Conservation (phyloP, 1,140 invertebrate species). For the Caenorhabditis remanei region DNA sequence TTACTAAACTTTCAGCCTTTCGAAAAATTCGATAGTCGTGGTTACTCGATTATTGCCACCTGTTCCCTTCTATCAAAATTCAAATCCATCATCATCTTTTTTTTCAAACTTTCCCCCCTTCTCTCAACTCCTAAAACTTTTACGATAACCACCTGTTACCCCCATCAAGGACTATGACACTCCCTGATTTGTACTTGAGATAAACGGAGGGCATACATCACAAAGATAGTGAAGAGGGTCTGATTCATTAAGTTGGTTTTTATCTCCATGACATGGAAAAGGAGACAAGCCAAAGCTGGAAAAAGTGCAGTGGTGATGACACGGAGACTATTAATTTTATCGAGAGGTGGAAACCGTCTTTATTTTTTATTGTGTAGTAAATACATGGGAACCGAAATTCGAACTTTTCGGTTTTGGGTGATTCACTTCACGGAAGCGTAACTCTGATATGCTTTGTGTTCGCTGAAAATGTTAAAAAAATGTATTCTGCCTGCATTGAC, state of each 20-base stretch:
- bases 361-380: background rate
- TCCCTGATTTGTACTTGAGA: too few species aligned
- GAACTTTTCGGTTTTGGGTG: too few species aligned
- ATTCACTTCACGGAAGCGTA: background rate
- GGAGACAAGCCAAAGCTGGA: too few species aligned
- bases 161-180: background rate
- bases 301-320: too few species aligned
- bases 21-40: too few species aligned
- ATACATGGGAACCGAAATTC: background rate
- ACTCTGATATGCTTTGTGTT: too few species aligned
- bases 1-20: too few species aligned
- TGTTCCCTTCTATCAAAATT: too few species aligned
- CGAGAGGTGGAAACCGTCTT: background rate
- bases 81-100: too few species aligned
- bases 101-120: background rate
- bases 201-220: background rate
- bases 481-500: too few species aligned
- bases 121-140: background rate
- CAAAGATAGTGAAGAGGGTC: background rate
- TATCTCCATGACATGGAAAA: background rate
- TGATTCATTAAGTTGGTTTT: slow-evolving; percentile 3
- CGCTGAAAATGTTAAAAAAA: too few species aligned
- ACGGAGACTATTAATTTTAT: background rate
- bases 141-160: slow-evolving; percentile 21
- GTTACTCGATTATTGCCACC: too few species aligned